A percentile compares a stretch with the other conserved stretches of the same genome.
Conservation (phyloP, 64 coral and sea anemone genomes). For the Montipora sp. region DNA sequence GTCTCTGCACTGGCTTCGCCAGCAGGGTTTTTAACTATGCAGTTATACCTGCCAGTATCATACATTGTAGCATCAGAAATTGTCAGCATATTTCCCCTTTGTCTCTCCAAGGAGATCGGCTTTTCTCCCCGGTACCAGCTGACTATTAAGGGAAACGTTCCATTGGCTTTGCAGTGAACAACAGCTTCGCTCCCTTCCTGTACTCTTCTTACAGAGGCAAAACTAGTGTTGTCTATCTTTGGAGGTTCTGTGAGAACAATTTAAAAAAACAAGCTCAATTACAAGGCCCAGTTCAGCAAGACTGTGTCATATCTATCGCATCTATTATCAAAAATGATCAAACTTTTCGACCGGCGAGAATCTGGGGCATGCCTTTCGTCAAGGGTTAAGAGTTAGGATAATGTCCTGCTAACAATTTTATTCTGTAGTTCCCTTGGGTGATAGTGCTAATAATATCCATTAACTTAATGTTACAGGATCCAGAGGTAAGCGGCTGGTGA, state of each 20-base stretch:
- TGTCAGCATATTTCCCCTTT: constrained; percentile 15
- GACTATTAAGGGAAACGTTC: constrained; percentile 37
- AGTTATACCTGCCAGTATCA: constrained; percentile 71
- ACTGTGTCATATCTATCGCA: not conserved
- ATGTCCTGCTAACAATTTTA: too few relatives aligned
- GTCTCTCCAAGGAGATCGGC: not conserved
- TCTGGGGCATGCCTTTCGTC: too few relatives aligned
- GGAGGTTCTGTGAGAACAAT: constrained; percentile 19
- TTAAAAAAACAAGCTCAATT: not conserved
- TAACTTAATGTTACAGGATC: too few relatives aligned
- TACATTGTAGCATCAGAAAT: constrained; percentile 64
- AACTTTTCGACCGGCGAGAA: too few relatives aligned
- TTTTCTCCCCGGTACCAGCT: constrained; percentile 58
- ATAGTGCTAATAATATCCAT: too few relatives aligned
- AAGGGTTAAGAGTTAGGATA: too few relatives aligned
- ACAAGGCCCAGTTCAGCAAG: not conserved
- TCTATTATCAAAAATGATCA: too few relatives aligned
- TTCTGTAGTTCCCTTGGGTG: too few relatives aligned
- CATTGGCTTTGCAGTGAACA: constrained; percentile 14
- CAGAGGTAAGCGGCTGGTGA: too few relatives aligned
- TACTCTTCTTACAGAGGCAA: constrained; percentile 14
- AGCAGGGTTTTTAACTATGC: constrained; percentile 80
- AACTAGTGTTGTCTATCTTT: constrained; percentile 14
- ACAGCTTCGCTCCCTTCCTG: constrained; percentile 17
- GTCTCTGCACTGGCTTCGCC: constrained; percentile 48